phyloP scores from a whole-genome alignment of 2,113 vertebrate genomes.

The Hystrix cristata region DNA sequence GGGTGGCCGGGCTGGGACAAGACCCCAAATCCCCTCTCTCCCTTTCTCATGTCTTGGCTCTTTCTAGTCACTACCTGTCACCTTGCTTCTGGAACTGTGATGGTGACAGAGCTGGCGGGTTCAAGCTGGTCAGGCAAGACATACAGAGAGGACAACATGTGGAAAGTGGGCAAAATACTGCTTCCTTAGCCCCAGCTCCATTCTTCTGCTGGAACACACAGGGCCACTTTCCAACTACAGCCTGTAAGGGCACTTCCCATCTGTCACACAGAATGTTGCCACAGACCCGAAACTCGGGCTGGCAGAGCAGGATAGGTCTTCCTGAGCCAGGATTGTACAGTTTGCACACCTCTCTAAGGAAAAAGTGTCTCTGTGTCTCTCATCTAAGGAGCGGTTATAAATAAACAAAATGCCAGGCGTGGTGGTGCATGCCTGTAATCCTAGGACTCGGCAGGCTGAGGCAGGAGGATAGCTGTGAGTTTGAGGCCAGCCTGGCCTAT shows the following conservation, averaged over 20 bases:
- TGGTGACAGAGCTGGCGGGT: not conserved
- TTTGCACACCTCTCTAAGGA: conserved; percentile 27
- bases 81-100: not conserved
- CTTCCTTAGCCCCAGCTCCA: conserved; percentile 28
- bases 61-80: not conserved
- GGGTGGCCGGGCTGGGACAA: not conserved
- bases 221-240: not conserved
- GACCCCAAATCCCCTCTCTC: not conserved
- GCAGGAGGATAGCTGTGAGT: not conserved
- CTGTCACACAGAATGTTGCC: not conserved
- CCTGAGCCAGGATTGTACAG: not conserved
- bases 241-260: not conserved
- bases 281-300: conserved; percentile 33
- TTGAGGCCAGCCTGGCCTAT: not conserved
- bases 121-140: not conserved
- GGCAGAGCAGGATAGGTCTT: not conserved
- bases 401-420: not conserved
- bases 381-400: not conserved
- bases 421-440: not conserved
- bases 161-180: conserved; percentile 37
- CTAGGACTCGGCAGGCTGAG: not conserved
- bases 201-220: conserved; percentile 60
- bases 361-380: not conserved
- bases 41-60: not conserved
- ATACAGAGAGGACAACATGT: not conserved